Base-by-base conservation (phyloP, 1,140 invertebrate species). In the Chrysoperla carnea region DNA sequence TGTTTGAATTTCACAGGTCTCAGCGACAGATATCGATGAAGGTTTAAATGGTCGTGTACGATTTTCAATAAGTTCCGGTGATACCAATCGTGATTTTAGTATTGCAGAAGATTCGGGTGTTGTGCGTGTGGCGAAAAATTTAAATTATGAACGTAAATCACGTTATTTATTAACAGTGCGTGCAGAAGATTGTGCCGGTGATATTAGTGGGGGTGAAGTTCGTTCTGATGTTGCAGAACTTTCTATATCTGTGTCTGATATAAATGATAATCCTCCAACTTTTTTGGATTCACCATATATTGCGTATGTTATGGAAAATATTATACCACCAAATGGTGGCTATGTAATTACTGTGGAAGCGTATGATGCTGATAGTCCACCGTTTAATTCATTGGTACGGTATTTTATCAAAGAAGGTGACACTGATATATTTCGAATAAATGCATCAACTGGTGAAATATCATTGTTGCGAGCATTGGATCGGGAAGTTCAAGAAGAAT, bases 361-460 rank as follows among this genome's bases (percentile, higher is more conserved):
- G 14, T 81, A 80, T 60, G 89, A 93, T 58, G 86, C 85, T 4
- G 89, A 93, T 59, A 81, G 84, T n/a, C 81, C 84, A 37, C 82
- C 85, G 1, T 84, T 86, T 59, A 91, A 90, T 59, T 78, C 82
- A 44, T 78, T 86, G 62, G 81, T 93, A 17, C 73, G 86, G 23
- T 94, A 93, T 64, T 85, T 90, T 55, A 75, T 93, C 45, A 91
- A 92, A 56, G 87, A 92, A 58, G 88, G 87, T 13, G 84, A 91
- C 61, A 76, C 83, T 6, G 82, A 86, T 59, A 64, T 89, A 42
- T 93, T 89, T 60, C 74, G 77, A 48, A 84, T 94, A 50, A 90
- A 93, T 61, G 78, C 85, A 8, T 85, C 81, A 9, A 86, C 81
- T 27, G 90, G 89, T 8, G 82, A 89, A 56, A 85, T 93, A 50